phyloP scores from a whole-genome alignment of 2,888 invertebrate genomes.

The Rugalucina vietnamica region DNA sequence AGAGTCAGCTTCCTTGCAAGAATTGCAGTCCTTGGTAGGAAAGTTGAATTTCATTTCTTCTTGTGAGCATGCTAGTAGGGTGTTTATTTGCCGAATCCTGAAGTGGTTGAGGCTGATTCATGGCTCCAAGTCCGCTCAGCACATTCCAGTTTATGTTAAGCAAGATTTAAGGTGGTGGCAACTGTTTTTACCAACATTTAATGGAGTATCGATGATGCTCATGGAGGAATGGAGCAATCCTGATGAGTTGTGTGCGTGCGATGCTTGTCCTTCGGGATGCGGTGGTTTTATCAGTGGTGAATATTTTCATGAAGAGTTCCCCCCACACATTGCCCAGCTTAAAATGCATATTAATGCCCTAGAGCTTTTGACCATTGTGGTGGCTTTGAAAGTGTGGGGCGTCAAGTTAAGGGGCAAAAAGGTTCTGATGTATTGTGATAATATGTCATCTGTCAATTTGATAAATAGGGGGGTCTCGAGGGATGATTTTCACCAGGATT shows the following conservation, averaged over 20 bases:
- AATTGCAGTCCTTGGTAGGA: not conserved
- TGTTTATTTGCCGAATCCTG: not conserved
- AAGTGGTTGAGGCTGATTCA: not conserved
- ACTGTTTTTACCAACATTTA: not conserved
- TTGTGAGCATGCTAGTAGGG: not conserved
- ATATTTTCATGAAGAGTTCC: constrained; percentile 7
- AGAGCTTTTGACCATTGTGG: not conserved
- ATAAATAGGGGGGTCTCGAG: not conserved
- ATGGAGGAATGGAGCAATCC: not conserved
- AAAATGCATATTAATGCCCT: not conserved
- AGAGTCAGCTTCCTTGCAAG: not conserved
- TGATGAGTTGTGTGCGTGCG: not conserved
- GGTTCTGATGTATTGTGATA: not conserved
- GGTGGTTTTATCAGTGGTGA: not conserved
- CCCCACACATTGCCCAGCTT: not conserved
- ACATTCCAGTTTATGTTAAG: not conserved
- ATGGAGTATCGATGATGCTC: constrained; percentile 3
- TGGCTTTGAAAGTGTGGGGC: not conserved
- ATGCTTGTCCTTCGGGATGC: not conserved
- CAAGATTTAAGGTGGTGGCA: not conserved
- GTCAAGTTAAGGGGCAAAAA: not conserved
- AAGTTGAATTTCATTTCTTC: not conserved
- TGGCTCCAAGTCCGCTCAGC: not conserved
- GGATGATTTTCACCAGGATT: not conserved
- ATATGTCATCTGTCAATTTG: not conserved